Evolutionary conservation across 2,888 invertebrate species (phyloP), one percentile per base, ranked within the genome.

Genomic region (Syrista parreyssii): DNA sequence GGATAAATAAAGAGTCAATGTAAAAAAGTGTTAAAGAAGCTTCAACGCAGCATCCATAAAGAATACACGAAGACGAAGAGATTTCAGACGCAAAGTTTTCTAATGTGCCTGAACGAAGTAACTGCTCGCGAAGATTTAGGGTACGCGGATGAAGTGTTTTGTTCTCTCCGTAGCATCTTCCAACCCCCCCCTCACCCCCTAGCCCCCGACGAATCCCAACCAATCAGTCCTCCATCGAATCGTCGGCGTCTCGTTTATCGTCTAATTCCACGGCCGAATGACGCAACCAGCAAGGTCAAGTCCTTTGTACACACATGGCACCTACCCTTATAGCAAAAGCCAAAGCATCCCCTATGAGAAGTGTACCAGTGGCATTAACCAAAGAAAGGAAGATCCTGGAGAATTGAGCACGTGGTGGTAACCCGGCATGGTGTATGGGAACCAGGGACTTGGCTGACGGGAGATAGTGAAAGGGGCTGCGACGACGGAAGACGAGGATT

Each of bases 401-500:
- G 55, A 15, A 55, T 55, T 23, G 55, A 23, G 23, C 15, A 23
- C 55, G 4, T 9, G 55, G 55, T 23, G 23, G 55, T 23, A 23
- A 23, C 55, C 1, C 55, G 9, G 55, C 23, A 23, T 55, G 55
- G 55, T 55, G 2, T 33, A 71, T 31, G 31, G 71, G 71, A 71
- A 33, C 31, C 12, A 23, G 32, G 12, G 73, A 76, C 68, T 68
- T 73, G 68, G 76, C n/a, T 31, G 31, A 75, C 71, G 74, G 79
- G 75, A 68, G 72, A 77, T 75, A 34, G 71, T 32, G 74, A 77
- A 74, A 81, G 77, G 77, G 76, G 74, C 31, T 74, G 76, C 74
- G 74, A 78, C 74, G 74, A 74, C 34, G 74, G 74, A 30, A 35
- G 30, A 36, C 68, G 78, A 33, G 74, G 80, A 82, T 79, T 80